Conservation (phyloP, 1,140 invertebrate genomes). For the Ceratosolen fusciceps region DNA sequence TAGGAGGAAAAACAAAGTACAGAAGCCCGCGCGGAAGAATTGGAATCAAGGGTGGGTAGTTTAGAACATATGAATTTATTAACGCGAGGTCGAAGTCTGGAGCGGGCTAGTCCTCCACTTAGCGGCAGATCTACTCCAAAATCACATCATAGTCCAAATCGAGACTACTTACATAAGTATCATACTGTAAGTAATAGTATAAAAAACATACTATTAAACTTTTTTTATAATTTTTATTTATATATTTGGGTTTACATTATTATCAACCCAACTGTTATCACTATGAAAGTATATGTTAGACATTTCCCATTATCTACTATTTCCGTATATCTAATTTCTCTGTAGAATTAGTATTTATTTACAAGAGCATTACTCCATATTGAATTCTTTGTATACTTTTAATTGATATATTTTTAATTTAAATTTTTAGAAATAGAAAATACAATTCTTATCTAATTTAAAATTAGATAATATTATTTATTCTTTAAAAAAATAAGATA, state of each 20-base stretch:
- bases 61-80: slow-evolving; percentile 93
- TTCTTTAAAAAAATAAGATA: no score
- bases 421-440: no score
- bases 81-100: slow-evolving; percentile 81
- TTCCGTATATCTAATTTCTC: no score
- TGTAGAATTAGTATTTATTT: no score
- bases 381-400: no score
- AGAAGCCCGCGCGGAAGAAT: slow-evolving; percentile 95
- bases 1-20: slow-evolving; percentile 99
- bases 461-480: no score
- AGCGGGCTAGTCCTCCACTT: slow-evolving; percentile 82
- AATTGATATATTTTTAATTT: no score
- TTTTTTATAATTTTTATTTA: background rate
- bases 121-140: slow-evolving; percentile 87
- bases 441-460: no score
- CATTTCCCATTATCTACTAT: no score
- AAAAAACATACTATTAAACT: no score
- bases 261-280: background rate
- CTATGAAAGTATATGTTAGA: no score
- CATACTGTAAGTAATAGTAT: slow-evolving; percentile 78
- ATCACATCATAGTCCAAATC: slow-evolving; percentile 82
- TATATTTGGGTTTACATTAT: background rate
- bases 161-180: slow-evolving; percentile 87
- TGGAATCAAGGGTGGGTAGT: slow-evolving; percentile 96
- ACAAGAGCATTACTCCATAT: no score